These are phyloP conservation scores for Nibea albiflora DNA, from an alignment of 2,113 vertebrate genomes.

Conservation along the genomic window DNA sequence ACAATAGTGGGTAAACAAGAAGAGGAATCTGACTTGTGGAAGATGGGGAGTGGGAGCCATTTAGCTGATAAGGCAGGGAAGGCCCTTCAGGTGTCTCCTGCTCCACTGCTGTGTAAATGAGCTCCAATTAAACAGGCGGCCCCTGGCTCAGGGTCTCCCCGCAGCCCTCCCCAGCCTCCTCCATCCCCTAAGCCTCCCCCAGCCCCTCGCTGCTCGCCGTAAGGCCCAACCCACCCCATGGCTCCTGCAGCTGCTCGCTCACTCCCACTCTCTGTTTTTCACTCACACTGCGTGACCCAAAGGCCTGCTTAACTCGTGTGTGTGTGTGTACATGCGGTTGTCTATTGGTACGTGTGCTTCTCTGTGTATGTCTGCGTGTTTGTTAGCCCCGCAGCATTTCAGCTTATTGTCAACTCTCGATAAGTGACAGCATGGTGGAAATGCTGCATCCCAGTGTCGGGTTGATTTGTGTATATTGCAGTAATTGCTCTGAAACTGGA, in stretches of 20 bases:
- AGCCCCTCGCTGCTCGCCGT: conserved; percentile 79
- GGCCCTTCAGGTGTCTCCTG: conserved; percentile 83
- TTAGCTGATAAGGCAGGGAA: conserved; percentile 81
- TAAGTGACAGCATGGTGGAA: conserved; percentile 77
- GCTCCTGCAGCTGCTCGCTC: conserved; percentile 81
- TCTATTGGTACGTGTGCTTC: conserved; percentile 56
- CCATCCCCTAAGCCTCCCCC: conserved; percentile 60
- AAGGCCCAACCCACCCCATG: conserved; percentile 79
- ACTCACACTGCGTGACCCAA: conserved; percentile 80
- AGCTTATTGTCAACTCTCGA: conserved; percentile 76
- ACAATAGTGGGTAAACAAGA: conserved; percentile 53
- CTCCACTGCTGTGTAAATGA: conserved; percentile 84
- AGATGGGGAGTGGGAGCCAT: conserved; percentile 64
- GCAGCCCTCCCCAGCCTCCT: conserved; percentile 66
- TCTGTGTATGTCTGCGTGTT: conserved; percentile 52
- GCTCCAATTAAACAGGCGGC: conserved; percentile 85
- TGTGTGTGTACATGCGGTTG: conserved; percentile 41
- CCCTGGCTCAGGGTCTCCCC: conserved; percentile 77
- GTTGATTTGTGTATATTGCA: conserved; percentile 78
- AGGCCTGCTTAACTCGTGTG: conserved; percentile 77
- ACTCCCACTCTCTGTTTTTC: conserved; percentile 75
- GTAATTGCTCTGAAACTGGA: conserved; percentile 72
- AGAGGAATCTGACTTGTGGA: conserved; percentile 52
- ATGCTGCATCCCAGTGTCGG: conserved; percentile 62
- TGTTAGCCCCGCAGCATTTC: conserved; percentile 75